phyloP scores from a whole-genome alignment of 2,797 vertebrate genomes.

The Salarias fasciatus region DNA sequence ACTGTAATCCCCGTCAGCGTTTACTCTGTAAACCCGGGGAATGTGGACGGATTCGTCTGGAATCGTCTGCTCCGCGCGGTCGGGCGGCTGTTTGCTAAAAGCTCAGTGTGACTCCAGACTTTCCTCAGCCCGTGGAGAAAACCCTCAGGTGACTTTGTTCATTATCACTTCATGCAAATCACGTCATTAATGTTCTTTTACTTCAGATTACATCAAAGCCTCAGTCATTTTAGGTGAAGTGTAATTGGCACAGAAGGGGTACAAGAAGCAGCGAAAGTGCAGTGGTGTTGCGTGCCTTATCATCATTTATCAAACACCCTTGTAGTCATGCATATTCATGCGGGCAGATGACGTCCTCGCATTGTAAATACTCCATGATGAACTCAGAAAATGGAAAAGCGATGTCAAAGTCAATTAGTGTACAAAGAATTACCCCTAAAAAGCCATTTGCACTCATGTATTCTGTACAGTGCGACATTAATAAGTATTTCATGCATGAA shows the following conservation, averaged over 20 bases:
- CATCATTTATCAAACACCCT: constrained; percentile 65
- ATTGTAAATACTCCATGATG: constrained; percentile 56
- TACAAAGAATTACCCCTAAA: constrained; percentile 3
- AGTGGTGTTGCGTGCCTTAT: constrained; percentile 48
- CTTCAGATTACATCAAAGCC: constrained; percentile 68
- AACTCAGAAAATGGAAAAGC: constrained; percentile 45
- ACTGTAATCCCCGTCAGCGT: constrained; percentile 25
- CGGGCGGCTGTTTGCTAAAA: constrained; percentile 27
- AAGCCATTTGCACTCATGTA: constrained; percentile 12
- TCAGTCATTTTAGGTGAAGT: constrained; percentile 42
- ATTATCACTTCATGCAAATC: constrained; percentile 72
- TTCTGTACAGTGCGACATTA: constrained; percentile 2
- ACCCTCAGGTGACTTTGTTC: constrained; percentile 57
- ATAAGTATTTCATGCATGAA: background rate
- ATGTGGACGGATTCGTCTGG: constrained; percentile 18
- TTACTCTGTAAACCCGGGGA: constrained; percentile 18
- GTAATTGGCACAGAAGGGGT: constrained; percentile 54
- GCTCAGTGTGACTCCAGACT: constrained; percentile 36
- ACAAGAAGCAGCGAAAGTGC: constrained; percentile 33
- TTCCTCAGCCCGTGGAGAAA: constrained; percentile 49
- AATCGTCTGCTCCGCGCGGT: constrained; percentile 41
- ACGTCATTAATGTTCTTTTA: constrained; percentile 59
- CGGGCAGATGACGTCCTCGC: constrained; percentile 39
- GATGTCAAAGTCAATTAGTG: constrained; percentile 47
- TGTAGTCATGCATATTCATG: constrained; percentile 62